Conservation (phyloP, 2,113 vertebrate species). For the Vidua macroura region DNA sequence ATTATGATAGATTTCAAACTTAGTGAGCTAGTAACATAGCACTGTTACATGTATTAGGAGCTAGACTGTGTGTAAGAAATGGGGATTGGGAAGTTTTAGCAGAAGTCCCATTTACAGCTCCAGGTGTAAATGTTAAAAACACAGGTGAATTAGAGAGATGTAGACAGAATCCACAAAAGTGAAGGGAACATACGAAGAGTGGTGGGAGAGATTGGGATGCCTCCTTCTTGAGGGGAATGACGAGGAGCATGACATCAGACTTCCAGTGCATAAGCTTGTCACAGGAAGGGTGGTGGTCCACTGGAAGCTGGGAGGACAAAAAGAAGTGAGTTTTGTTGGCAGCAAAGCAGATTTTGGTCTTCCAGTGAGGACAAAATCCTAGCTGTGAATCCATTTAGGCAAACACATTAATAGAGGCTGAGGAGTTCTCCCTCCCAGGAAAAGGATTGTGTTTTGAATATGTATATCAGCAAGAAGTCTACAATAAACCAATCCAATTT, state of each 20-base stretch:
- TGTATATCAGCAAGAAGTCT: neutral
- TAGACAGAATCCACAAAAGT: neutral
- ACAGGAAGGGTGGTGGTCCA: neutral
- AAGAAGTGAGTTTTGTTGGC: neutral
- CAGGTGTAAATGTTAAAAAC: neutral
- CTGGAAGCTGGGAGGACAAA: neutral
- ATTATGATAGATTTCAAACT: neutral
- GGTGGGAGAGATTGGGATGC: neutral
- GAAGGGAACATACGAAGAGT: neutral
- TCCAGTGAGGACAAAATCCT: neutral
- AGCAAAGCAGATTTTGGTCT: neutral
- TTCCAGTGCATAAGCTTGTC: neutral
- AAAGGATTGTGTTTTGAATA: neutral
- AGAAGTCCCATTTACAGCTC: neutral
- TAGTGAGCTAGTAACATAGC: neutral
- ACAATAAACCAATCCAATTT: neutral
- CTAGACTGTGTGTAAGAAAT: neutral
- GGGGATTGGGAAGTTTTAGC: neutral
- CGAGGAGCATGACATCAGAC: rapidly evolving
- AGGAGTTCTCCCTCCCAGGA: neutral
- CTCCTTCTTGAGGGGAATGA: neutral
- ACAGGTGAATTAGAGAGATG: neutral
- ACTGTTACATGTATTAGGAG: neutral
- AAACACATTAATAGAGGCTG: neutral
- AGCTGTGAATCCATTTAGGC: neutral